phyloP scores from a whole-genome alignment of 2,797 vertebrate species.

The Nyctalus aviator region DNA sequence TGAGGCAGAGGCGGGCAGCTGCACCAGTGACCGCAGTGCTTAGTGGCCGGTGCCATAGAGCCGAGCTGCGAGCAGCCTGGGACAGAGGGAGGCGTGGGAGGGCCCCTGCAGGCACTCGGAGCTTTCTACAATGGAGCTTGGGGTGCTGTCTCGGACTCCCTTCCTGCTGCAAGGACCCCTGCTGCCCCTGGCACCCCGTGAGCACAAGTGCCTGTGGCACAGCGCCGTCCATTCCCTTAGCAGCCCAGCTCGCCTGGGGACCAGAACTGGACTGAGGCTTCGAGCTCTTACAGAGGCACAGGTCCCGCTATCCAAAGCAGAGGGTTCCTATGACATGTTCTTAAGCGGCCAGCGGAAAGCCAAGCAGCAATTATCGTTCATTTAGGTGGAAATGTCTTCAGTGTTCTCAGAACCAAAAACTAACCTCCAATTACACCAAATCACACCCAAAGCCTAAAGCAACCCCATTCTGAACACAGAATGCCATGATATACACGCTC shows the following conservation, averaged over 20 bases:
- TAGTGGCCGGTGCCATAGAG: neutral
- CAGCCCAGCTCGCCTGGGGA: too few species aligned
- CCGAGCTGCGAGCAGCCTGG: too few species aligned
- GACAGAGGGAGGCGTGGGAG: too few species aligned
- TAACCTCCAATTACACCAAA: too few species aligned
- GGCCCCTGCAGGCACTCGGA: neutral
- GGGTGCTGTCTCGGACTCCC: neutral
- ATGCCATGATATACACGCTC: accelerated
- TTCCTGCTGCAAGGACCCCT: neutral
- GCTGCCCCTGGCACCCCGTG: too few species aligned
- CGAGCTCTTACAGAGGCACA: neutral
- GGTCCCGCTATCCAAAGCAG: too few species aligned
- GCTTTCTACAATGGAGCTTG: neutral
- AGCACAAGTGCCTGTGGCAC: neutral
- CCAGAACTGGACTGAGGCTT: too few species aligned
- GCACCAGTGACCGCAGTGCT: neutral
- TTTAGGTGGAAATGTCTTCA: accelerated
- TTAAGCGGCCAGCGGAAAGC: neutral
- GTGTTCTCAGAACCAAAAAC: too few species aligned
- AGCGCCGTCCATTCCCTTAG: neutral
- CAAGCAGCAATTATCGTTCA: too few species aligned
- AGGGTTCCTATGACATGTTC: accelerated
- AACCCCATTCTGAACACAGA: neutral
- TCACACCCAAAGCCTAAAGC: neutral
- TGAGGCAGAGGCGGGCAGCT: too few species aligned